Evolutionary conservation across 2,113 vertebrate genomes (phyloP), one percentile per base, ranked within the genome.

Genomic region (Syngnathoides biaculeatus): DNA sequence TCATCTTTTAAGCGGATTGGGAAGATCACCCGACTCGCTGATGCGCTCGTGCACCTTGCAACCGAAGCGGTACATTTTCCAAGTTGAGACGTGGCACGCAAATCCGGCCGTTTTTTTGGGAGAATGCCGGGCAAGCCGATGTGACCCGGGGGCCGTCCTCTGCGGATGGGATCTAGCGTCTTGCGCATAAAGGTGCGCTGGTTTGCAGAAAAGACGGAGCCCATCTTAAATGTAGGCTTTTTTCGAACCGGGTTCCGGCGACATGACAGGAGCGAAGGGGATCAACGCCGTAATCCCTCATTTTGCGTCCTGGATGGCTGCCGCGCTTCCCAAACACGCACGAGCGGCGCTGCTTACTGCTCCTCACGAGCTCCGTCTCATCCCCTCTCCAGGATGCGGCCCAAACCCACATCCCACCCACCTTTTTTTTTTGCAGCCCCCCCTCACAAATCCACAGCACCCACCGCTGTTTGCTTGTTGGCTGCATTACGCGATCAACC

Each of bases 401-500:
- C 26, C 15, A 35, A 35, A 52, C 50, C 19, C 19, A n/a, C n/a
- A 52, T 2, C 8, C 50, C 17, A 58, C 30, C 26, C 59, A 61
- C 39, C 39, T 13, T n/a, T n/a, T n/a, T n/a, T n/a, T n/a, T n/a
- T n/a, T n/a, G n/a, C n/a, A n/a, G 17, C 60, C 60, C 26, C 15
- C 58, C 35, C 11, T 22, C 14, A 30, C 30, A 17, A 3, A 30
- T 13, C 20, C 60, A 62, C 70, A 59, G 74, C 81, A 64, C 73
- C 73, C 71, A 69, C 65, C 30, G 24, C 63, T 42, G 35, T 22
- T 50, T 22, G 65, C 8, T 40, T 45, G 65, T 39, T 62, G 60
- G 26, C 40, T 62, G 60, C 40, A 62, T 62, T 22, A 6, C 65
- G 55, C 73, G 77, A 79, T 79, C 67, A 73, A 68, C 70, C 68